A percentile compares a stretch with the other conserved stretches of the same genome.
These are phyloP conservation scores for Sternarchorhynchus goeldii DNA, from an alignment of 2,797 vertebrate species.

Conservation along the genomic window DNA sequence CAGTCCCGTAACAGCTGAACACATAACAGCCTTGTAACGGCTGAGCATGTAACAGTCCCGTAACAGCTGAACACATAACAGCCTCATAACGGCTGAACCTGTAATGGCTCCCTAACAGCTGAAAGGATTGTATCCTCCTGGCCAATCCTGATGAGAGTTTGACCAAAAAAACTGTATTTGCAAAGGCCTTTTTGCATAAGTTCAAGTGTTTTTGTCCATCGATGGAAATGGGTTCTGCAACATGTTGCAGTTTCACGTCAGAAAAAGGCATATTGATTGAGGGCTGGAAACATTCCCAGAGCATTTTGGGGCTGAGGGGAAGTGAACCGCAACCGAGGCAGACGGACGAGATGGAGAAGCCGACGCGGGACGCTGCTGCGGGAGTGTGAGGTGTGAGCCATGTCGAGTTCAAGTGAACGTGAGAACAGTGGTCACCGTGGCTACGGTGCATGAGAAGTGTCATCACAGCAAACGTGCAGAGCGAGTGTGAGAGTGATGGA, in stretches of 20 bases:
- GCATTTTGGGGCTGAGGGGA: neutral
- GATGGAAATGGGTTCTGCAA: conserved; percentile 1
- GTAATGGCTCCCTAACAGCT: too few species aligned
- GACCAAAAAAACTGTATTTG: too few species aligned
- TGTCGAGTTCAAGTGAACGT: neutral
- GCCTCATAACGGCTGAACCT: too few species aligned
- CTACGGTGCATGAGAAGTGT: neutral
- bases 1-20: too few species aligned
- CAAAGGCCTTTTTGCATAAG: too few species aligned
- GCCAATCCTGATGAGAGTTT: neutral
- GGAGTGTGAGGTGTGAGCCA: neutral
- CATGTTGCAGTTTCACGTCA: conserved; percentile 1
- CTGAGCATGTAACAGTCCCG: too few species aligned
- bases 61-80: too few species aligned
- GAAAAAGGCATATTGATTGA: conserved; percentile 15
- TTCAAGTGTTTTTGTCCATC: neutral
- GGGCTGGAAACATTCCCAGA: neutral
- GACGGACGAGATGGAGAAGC: neutral
- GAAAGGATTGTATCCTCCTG: neutral
- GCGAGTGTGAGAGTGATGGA: too few species aligned
- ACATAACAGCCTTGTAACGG: too few species aligned
- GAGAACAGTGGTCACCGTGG: neutral
- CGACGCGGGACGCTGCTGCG: conserved; percentile 13
- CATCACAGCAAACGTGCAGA: neutral
- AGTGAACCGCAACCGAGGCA: neutral